Evolutionary conservation across 1,140 invertebrate species (phyloP).

Genomic region (Cyclargus thomasi): DNA sequence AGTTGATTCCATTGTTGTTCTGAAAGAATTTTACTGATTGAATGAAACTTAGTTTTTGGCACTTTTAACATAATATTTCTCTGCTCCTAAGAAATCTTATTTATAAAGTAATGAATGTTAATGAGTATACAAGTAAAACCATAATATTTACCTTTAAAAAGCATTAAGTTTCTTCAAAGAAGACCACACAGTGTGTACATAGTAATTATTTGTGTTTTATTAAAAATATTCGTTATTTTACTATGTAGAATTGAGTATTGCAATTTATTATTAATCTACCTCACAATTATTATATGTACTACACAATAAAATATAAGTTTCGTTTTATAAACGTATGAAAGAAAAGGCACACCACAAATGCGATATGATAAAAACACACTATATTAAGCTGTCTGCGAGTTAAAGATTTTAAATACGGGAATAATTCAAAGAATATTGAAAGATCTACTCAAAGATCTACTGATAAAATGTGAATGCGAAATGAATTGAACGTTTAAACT

Average conservation of each 20-base stretch:
- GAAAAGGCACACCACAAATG: no score
- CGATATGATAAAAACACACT: no score
- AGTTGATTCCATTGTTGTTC: conserved; percentile 36
- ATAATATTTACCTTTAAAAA: background rate
- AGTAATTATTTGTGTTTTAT: no score
- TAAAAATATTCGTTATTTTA: background rate
- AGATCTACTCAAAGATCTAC: no score
- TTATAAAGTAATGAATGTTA: no score
- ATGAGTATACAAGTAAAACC: background rate
- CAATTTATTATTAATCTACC: conserved; percentile 1
- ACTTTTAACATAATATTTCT: background rate
- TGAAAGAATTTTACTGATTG: background rate
- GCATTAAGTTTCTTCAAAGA: background rate
- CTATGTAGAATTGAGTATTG: background rate
- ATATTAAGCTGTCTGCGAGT: no score
- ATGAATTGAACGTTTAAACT: no score
- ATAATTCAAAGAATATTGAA: no score
- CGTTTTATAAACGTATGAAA: no score
- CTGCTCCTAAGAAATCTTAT: background rate
- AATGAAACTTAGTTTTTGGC: no score
- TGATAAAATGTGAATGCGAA: no score
- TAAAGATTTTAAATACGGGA: no score
- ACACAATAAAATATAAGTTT: background rate
- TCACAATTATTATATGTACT: background rate
- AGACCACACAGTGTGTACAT: background rate